phyloP scores from a whole-genome alignment of 2,888 invertebrate genomes.

The Conops quadrifasciatus region DNA sequence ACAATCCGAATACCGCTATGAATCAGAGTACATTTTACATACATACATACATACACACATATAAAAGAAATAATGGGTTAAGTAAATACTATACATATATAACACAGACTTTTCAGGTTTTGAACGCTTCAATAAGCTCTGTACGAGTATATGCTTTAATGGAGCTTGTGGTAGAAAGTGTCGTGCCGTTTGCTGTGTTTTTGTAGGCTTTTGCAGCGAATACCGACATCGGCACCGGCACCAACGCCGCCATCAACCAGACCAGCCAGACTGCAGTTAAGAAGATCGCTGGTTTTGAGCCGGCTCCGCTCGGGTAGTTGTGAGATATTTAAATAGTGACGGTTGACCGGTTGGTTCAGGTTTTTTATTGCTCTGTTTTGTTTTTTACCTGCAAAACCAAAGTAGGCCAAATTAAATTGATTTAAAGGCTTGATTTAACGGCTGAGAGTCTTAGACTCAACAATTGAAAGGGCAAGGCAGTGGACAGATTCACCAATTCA shows the following conservation, averaged over 20 bases:
- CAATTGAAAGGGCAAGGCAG: constrained; percentile 28
- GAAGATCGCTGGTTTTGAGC: not conserved
- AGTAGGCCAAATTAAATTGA: constrained; percentile 62
- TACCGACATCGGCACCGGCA: not conserved
- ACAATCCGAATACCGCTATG: not conserved
- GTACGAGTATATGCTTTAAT: not conserved
- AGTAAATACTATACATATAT: constrained; percentile 22
- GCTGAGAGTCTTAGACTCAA: constrained; percentile 10
- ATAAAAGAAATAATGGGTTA: constrained; percentile 32
- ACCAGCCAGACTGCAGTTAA: constrained; percentile 2
- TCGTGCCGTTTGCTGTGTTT: not conserved
- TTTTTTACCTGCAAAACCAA: constrained; percentile 22
- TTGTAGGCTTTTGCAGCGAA: not conserved
- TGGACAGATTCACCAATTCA: not conserved
- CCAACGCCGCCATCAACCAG: too few relatives aligned
- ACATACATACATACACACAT: not conserved
- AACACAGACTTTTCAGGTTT: not conserved
- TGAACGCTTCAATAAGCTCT: not conserved
- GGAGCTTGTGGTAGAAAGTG: not conserved
- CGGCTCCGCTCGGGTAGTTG: not conserved
- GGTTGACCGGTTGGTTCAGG: not conserved
- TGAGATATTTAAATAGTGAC: not conserved
- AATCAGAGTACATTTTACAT: not conserved
- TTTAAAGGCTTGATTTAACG: constrained; percentile 52
- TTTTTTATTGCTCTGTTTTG: not conserved